phyloP scores from a whole-genome alignment of 1,140 invertebrate species.

The Eurosta solidaginis region DNA sequence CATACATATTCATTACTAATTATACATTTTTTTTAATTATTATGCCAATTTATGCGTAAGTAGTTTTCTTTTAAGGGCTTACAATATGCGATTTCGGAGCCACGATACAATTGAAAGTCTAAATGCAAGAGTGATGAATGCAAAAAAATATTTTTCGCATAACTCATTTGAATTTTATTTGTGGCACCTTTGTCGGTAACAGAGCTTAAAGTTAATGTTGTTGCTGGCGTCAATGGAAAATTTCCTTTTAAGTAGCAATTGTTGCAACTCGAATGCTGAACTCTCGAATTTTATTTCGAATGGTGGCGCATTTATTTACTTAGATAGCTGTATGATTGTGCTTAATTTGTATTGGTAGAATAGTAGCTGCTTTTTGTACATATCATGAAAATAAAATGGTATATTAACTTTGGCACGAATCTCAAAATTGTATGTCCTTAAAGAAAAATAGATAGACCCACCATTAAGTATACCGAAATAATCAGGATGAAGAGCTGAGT shows the following conservation, averaged over 20 bases:
- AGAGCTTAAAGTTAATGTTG: not conserved
- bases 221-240: not conserved
- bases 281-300: not conserved
- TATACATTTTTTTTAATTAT: not conserved
- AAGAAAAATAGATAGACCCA: too few species aligned
- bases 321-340: too few species aligned
- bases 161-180: not conserved
- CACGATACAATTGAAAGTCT: not conserved
- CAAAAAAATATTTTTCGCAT: not conserved
- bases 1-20: too few species aligned
- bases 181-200: not conserved
- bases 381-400: too few species aligned
- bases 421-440: too few species aligned
- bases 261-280: not conserved
- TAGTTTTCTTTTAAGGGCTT: not conserved
- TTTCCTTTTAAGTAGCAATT: not conserved
- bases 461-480: too few species aligned
- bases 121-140: not conserved
- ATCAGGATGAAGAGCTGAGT: too few species aligned
- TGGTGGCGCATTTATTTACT: too few species aligned
- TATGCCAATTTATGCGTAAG: not conserved
- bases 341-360: too few species aligned
- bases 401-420: too few species aligned
- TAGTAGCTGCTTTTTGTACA: too few species aligned
- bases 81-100: not conserved